Evolutionary conservation across 2,113 vertebrate species (phyloP), one percentile per base, ranked within the genome.

Genomic region (Sinocyclocheilus grahami): DNA sequence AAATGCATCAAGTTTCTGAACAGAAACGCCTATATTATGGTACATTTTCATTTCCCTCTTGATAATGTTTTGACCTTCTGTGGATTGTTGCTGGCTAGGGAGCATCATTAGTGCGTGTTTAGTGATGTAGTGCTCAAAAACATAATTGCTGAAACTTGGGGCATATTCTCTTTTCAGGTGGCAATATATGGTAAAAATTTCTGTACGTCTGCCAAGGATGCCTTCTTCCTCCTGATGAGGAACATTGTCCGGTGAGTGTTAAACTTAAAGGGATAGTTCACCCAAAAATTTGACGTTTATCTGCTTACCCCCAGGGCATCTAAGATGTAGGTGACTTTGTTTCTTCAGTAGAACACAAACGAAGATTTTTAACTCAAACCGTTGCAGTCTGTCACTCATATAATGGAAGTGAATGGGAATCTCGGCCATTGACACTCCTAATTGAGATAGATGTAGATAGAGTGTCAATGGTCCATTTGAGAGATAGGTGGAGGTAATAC

Each of bases 21-120:
- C 91, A 94, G 98, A 79, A 99, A 99, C 0, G 98, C 98, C 0
- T 99, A 99, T 90, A 99, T 99, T 93, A 99, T 99, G 98, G 98
- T 99, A 84, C 93, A 95, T 20, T 60, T n/a, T 53, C 7, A 65
- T 79, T 37, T 42, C 71, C 10, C 18, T 22, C 2, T 63, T 63
- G 9, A 22, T n/a, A n/a, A 63, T n/a, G 8, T 10, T 63, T 63
- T 55, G 22, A 24, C 7, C 10, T 13, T 42, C n/a, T 74, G 71
- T 39, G 10, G 0, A 60, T 39, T 60, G 4, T 37, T 53, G 33
- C 13, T 78, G 48, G 24, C 24, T 18, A 30, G 5, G 48, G 22
- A 51, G 8, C 80, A 82, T 53, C 37, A 20, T 24, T 71, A 46
- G 24, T 77, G 75, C 20, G 22, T 12, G 9, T 76, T 48, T 48